A percentile compares a stretch with the other conserved stretches of the same genome.
phyloP scores from a whole-genome alignment of 2,797 vertebrate genomes.

The Falco novaeseelandiae region DNA sequence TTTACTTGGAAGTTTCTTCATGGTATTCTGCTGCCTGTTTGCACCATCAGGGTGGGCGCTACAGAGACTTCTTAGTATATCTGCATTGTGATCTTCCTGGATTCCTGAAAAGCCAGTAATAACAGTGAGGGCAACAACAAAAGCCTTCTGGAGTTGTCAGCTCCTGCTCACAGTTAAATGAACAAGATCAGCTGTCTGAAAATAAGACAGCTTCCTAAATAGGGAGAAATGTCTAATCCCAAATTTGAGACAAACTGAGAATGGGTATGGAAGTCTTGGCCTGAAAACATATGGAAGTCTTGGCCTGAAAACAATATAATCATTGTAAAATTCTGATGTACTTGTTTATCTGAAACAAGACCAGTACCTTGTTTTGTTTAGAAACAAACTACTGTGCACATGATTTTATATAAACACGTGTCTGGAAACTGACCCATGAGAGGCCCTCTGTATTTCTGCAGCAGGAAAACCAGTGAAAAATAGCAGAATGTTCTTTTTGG shows the following conservation, averaged over 20 bases:
- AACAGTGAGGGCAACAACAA: neutral
- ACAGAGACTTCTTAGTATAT: neutral
- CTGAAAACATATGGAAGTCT: neutral
- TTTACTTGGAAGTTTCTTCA: neutral
- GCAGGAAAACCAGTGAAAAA: neutral
- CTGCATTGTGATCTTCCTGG: neutral
- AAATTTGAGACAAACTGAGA: neutral
- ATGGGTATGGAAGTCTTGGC: neutral
- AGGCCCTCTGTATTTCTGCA: neutral
- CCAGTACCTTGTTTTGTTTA: neutral
- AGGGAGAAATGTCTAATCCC: neutral
- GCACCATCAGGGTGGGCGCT: fast-evolving
- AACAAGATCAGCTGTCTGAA: neutral
- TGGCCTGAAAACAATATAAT: neutral
- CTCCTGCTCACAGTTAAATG: neutral
- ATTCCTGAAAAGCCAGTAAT: neutral
- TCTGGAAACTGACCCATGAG: neutral
- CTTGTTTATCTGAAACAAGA: neutral
- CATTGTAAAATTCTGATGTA: neutral
- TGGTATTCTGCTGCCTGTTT: neutral
- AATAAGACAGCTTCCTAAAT: neutral
- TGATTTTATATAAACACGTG: neutral
- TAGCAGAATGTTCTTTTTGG: neutral
- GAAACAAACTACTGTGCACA: neutral
- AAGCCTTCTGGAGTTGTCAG: neutral